These are phyloP conservation scores for Hydrozoanthus gracilis DNA, from an alignment of 92 coral and sea anemone species.

Conservation along the genomic window DNA sequence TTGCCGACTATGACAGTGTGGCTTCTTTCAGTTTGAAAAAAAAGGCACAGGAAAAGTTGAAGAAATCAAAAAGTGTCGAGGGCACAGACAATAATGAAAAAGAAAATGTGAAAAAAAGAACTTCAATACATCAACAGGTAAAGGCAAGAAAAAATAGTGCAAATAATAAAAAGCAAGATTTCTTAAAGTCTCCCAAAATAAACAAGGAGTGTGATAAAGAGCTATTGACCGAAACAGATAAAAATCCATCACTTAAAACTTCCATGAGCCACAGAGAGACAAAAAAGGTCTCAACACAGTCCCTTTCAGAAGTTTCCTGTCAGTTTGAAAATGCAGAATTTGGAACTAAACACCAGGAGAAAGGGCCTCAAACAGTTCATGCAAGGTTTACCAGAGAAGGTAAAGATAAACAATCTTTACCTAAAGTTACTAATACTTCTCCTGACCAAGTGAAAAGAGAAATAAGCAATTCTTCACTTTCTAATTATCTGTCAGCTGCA, in stretches of 20 bases:
- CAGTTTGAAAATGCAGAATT: not conserved
- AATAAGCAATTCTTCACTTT: slow-evolving; percentile 79
- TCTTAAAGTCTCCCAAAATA: not conserved
- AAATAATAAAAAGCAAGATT: slow-evolving; percentile 11
- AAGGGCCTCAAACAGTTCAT: not conserved
- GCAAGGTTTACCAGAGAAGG: not conserved
- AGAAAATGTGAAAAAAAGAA: not conserved
- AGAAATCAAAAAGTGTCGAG: not conserved
- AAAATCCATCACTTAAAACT: not conserved
- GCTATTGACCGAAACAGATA: not conserved
- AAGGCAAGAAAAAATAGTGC: not conserved
- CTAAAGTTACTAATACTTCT: not conserved
- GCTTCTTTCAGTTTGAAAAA: slow-evolving; percentile 19
- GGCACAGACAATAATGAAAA: not conserved
- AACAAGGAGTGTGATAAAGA: not conserved
- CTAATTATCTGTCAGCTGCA: slow-evolving; percentile 74
- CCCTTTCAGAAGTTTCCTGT: not conserved
- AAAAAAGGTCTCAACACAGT: not conserved
- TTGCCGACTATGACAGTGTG: slow-evolving; percentile 15
- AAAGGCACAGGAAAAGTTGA: slow-evolving; percentile 5
- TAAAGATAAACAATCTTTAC: not conserved
- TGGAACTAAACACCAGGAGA: not conserved
- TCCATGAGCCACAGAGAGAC: too few species aligned
- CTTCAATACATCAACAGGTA: not conserved
- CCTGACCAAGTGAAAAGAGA: slow-evolving; percentile 56